phyloP scores from a whole-genome alignment of 2,888 invertebrate genomes.

The Lissocephala sabroskyi region DNA sequence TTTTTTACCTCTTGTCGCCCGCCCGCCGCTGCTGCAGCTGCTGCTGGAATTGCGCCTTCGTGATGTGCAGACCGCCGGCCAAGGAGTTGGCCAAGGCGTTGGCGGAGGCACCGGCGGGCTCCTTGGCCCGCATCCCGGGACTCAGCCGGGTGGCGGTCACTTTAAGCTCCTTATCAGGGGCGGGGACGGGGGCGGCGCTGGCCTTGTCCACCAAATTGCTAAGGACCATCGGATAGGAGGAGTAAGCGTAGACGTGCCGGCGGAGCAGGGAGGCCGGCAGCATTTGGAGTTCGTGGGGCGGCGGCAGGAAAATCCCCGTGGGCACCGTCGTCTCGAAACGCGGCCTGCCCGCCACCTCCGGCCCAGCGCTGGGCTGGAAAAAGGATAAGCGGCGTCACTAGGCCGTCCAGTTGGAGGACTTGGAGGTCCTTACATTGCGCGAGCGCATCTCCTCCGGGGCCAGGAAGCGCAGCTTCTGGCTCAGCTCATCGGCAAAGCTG shows the following conservation, averaged over 20 bases:
- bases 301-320: conserved; percentile 84
- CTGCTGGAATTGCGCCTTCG: conserved; percentile 64
- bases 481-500: conserved; percentile 81
- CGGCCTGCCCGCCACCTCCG: conserved; percentile 63
- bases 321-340: conserved; percentile 88
- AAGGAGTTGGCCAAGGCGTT: conserved; percentile 11
- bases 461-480: conserved; percentile 80
- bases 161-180: conserved; percentile 30
- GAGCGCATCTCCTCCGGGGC: conserved; percentile 73
- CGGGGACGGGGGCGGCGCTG: conserved; percentile 2
- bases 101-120: conserved; percentile 29
- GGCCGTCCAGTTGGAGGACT: background rate
- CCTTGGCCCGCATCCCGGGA: conserved; percentile 50
- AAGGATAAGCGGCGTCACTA: background rate
- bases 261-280: conserved; percentile 54
- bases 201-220: conserved; percentile 25
- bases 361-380: background rate
- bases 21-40: conserved; percentile 59
- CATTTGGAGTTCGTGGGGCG: conserved; percentile 76
- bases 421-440: conserved; percentile 12
- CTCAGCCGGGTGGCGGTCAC: conserved; percentile 35
- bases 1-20: conserved; percentile 65
- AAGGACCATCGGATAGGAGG: conserved; percentile 76
- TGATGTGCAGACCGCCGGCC: conserved; percentile 50
- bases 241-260: conserved; percentile 78